Base-by-base conservation (phyloP, 1,140 invertebrate species). In the Pseudomyrmex cubaensis region DNA sequence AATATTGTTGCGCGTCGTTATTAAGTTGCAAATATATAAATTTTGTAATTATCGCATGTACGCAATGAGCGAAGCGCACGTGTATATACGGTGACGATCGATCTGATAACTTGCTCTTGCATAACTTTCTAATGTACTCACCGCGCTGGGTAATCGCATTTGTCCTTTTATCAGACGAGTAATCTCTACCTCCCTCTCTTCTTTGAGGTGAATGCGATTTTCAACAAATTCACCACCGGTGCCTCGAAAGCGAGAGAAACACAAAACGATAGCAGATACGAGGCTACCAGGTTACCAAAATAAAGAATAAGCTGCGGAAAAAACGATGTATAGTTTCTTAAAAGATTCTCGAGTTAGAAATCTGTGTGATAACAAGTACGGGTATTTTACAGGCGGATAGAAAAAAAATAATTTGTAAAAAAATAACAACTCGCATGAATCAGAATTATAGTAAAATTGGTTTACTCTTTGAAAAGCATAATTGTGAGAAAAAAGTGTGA, bases 171-270 rank as follows among this genome's bases (percentile, higher is more conserved):
- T 78, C 54, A 15, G 44, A 15, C 52, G 15, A 46, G 56, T 22
- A 15, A 70, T 80, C 66, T 88, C 89, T 94, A 94, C 69, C 91
- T 94, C 22, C 73, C 80, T 59, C 91, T 90, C 77, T 91, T 93
- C 52, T 94, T 93, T 59, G 91, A 88, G 0, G 89, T 84, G 35
- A 94, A 92, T 35, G 89, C 89, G 54, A 97, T 95, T 94, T 97
- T 97, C 20, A 98, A 94, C 75, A 98, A 92, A 89, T 96, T 95
- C 56, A 98, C 97, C 25, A 97, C 94, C 5, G 97, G 97, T 20
- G 97, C 97, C 91, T 98, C 97, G 85, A 98, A 96, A 8, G 96
- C 95, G 56, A 97, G 93, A 2, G 97, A 98, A 77, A 98, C 96
- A 83, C 96, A 95, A 89, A 98, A 97, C 1, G 97, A 97, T n/a